These are phyloP conservation scores for Parapsyche elsis DNA, from an alignment of 1,140 invertebrate species.

Conservation along the genomic window DNA sequence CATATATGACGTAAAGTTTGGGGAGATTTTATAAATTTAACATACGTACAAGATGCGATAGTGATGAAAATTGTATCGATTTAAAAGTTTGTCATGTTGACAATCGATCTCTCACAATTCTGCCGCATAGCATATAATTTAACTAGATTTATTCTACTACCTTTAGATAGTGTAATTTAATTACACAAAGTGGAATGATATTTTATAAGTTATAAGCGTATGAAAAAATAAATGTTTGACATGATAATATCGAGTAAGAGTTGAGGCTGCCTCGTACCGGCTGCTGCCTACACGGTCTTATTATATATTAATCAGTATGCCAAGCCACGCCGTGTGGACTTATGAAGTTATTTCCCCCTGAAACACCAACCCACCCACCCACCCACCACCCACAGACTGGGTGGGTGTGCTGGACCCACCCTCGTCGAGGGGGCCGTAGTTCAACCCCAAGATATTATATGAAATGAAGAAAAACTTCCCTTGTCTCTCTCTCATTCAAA, in stretches of 20 bases:
- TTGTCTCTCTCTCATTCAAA: slow-evolving; percentile 55
- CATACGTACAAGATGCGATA: too few relatives aligned
- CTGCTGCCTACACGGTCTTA: slow-evolving; percentile 51
- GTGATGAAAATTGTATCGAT: too few relatives aligned
- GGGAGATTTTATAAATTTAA: too few relatives aligned
- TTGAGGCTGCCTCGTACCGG: slow-evolving; percentile 17
- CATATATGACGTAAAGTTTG: too few relatives aligned
- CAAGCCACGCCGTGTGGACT: slow-evolving; percentile 54
- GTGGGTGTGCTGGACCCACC: neutral
- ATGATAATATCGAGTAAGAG: slow-evolving; percentile 28
- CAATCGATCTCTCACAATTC: too few relatives aligned
- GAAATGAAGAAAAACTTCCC: slow-evolving; percentile 57
- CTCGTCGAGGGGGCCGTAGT: slow-evolving; percentile 1
- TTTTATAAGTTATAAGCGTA: neutral
- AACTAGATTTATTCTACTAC: too few relatives aligned
- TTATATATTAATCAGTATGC: slow-evolving; percentile 57
- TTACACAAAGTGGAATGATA: too few relatives aligned
- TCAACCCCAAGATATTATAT: slow-evolving; percentile 54
- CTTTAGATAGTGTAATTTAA: too few relatives aligned
- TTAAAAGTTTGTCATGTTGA: too few relatives aligned
- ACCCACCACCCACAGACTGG: slow-evolving; percentile 3
- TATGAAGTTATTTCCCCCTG: slow-evolving; percentile 54
- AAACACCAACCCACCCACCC: slow-evolving; percentile 26
- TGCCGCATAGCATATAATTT: too few relatives aligned
- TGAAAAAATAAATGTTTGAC: slow-evolving; percentile 36